Conservation (phyloP, 2,113 vertebrate genomes). For the Laticauda laticaudata region DNA sequence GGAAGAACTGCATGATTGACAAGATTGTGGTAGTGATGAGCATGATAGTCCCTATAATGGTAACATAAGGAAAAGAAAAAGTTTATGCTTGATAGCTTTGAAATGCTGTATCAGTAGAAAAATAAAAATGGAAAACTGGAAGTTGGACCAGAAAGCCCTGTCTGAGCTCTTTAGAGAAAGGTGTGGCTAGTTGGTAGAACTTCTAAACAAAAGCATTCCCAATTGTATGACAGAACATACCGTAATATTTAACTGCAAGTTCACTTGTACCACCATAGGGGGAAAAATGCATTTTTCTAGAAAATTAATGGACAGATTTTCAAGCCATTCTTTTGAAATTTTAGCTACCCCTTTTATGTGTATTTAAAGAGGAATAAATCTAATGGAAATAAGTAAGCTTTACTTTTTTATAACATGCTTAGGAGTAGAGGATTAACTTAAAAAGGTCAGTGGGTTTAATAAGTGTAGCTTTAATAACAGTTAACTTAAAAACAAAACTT, state of each 20-base stretch:
- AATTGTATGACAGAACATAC: neutral
- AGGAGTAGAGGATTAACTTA: neutral
- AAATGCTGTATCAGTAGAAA: neutral
- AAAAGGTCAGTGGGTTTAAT: neutral
- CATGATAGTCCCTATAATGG: neutral
- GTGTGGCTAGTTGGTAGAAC: neutral
- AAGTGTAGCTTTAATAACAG: conserved; percentile 2
- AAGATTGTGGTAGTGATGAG: neutral
- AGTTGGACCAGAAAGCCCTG: neutral
- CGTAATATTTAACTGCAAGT: neutral
- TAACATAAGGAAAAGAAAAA: neutral
- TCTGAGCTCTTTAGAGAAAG: neutral
- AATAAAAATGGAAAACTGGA: neutral
- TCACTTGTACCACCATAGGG: conserved; percentile 31
- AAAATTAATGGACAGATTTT: neutral
- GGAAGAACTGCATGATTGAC: neutral
- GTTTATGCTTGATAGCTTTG: neutral
- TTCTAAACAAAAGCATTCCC: neutral
- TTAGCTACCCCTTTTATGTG: neutral
- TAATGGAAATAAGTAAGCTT: neutral
- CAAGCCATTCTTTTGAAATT: neutral
- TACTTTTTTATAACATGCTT: conserved; percentile 1
- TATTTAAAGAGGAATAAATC: neutral
- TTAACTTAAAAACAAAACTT: neutral
- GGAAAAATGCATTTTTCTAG: conserved; percentile 13